Evolutionary conservation across 1,140 invertebrate species (phyloP).

Genomic region (Microvelia longipes): DNA sequence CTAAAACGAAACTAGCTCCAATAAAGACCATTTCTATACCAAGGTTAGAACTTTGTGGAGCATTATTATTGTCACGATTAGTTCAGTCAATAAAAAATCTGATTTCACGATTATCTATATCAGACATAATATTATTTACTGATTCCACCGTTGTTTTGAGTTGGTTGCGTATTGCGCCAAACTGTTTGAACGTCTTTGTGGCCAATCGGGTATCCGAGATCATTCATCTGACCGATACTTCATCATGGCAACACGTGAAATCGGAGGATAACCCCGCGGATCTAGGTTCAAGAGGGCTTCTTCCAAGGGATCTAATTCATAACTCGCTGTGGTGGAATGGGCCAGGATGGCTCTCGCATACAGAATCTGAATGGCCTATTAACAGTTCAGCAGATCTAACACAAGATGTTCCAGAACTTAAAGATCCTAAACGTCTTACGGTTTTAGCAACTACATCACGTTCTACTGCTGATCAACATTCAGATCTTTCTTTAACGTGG

Average conservation of each 20-base stretch:
- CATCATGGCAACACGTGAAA: background rate
- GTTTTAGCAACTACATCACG: background rate
- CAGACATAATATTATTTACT: conserved; percentile 20
- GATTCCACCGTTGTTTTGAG: conserved; percentile 24
- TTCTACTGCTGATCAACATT: background rate
- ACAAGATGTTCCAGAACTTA: background rate
- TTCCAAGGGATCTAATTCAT: background rate
- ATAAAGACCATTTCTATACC: conserved; percentile 27
- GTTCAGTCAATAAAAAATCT: background rate
- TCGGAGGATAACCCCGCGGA: background rate
- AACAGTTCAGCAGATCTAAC: background rate
- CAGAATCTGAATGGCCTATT: background rate
- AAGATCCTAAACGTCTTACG: background rate
- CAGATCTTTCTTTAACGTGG: background rate
- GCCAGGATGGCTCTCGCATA: background rate
- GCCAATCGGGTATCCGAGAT: background rate
- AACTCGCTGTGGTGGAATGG: background rate
- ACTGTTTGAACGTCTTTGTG: conserved; percentile 8
- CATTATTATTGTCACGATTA: conserved; percentile 22
- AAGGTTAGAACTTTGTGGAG: conserved; percentile 27
- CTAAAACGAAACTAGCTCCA: conserved; percentile 30
- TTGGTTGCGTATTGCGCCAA: conserved; percentile 20
- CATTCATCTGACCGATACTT: background rate
- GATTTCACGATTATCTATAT: background rate
- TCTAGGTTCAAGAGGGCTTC: background rate